Base-by-base conservation (phyloP, 2,888 invertebrate genomes). In the Eulithis prunata region DNA sequence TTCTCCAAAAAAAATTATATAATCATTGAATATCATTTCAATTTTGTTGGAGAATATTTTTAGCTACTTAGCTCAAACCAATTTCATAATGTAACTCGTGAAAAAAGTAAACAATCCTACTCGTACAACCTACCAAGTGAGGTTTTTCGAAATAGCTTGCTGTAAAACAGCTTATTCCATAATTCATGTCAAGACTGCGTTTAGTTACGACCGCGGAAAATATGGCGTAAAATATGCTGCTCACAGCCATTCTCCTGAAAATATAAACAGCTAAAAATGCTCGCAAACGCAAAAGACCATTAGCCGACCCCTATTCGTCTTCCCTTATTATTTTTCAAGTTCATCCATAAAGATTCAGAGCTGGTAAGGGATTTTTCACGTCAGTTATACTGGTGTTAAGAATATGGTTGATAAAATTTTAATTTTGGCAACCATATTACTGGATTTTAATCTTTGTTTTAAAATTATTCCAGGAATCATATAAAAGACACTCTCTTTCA, bases 301-400 rank as follows among this genome's bases (percentile, higher is more conserved):
- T 74, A 74, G 70, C 65, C 64, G 68, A 74, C 71, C 73, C 71
- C 69, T 62, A 74, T 74, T 72, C 70, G 71, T 74, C 73, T 72
- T 72, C 52, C 62, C 69, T 72, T 72, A 71, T 72, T 74, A 74
- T 75, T 71, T 73, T 75, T 72, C 72, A 72, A 72, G 73, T 73
- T 73, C 75, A 72, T 72, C 73, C 70, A 71, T 70, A 71, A 46
- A 61, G 63, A 3, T 38, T 21, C 38, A 14, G 60, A 67, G 64
- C 63, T 53, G 38, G 52, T 21, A 38, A 10, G 10, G 32, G 47
- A n/a, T 62, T 10, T 43, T 8, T 21, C n/a, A 57, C 13, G n/a
- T 55, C 38, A 49, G 21, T 32, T 14, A 21, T 21, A 14, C 13
- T 49, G 21, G 49, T 49, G 4, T 21, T 14, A 10, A 10, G 10